A percentile compares a stretch with the other conserved stretches of the same genome.
Evolutionary conservation across 2,113 vertebrate genomes (phyloP).

Genomic region (Leucopternis melanops): DNA sequence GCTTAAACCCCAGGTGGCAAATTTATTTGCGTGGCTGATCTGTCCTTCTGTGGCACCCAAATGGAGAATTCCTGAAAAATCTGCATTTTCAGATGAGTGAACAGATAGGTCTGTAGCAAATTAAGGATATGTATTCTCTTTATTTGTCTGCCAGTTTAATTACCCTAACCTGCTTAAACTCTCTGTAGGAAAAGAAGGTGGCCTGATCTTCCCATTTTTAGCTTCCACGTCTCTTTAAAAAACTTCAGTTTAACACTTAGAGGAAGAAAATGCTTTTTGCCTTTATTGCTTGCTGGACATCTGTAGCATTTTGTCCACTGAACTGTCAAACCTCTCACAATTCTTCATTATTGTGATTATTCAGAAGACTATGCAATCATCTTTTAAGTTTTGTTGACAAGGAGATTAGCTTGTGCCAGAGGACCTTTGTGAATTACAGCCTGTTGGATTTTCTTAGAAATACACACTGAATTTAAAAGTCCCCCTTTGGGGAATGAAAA

Average conservation of each 20-base stretch:
- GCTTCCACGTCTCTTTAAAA: not conserved
- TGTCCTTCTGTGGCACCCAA: not conserved
- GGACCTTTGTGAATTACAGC: not conserved
- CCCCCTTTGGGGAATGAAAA: not conserved
- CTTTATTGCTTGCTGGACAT: not conserved
- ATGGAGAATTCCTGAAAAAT: not conserved
- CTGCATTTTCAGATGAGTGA: not conserved
- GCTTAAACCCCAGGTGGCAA: not conserved
- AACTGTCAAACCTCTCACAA: not conserved
- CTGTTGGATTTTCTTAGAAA: conserved; percentile 1
- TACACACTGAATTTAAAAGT: not conserved
- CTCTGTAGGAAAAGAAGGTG: not conserved
- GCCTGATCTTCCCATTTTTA: not conserved
- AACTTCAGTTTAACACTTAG: not conserved
- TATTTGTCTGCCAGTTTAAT: not conserved
- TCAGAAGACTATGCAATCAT: not conserved
- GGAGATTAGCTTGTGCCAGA: not conserved
- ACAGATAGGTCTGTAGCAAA: not conserved
- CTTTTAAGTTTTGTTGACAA: not conserved
- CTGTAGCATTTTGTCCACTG: not conserved
- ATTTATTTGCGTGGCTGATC: not conserved
- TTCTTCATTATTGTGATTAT: not conserved
- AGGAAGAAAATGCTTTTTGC: not conserved
- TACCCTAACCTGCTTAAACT: not conserved
- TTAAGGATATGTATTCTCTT: not conserved